A percentile compares a stretch with the other conserved stretches of the same genome.
phyloP scores from a whole-genome alignment of 2,888 invertebrate species.

The Rhagonycha fulva region DNA sequence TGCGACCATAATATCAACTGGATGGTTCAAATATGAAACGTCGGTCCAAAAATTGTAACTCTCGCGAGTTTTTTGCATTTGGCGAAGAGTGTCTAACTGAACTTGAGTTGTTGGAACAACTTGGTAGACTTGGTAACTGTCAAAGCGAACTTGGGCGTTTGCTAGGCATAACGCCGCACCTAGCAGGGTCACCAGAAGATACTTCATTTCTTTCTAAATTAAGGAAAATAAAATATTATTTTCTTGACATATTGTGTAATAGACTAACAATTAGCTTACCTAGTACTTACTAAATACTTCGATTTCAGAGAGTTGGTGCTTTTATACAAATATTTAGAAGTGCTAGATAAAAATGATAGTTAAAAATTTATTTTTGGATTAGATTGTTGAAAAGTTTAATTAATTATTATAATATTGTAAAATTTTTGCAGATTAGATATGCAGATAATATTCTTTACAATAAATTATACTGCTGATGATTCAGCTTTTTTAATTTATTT shows the following conservation, averaged over 20 bases:
- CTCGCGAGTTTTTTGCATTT: neutral
- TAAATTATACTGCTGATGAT: too few relatives aligned
- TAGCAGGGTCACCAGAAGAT: neutral
- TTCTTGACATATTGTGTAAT: too few relatives aligned
- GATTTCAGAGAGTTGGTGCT: neutral
- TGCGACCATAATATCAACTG: constrained; percentile 64
- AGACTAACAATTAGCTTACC: neutral
- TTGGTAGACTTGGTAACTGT: constrained; percentile 45
- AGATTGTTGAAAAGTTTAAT: neutral
- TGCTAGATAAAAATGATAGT: neutral
- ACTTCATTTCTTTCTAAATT: neutral
- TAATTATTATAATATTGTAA: neutral
- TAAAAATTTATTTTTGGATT: neutral
- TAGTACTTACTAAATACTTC: neutral
- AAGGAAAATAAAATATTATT: neutral
- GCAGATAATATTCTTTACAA: too few relatives aligned
- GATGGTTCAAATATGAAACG: constrained; percentile 45
- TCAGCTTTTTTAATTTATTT: too few relatives aligned
- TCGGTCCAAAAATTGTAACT: constrained; percentile 54
- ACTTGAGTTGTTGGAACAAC: constrained; percentile 39
- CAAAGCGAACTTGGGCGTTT: constrained; percentile 27
- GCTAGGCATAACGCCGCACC: neutral
- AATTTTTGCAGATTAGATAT: neutral
- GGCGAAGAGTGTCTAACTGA: neutral
- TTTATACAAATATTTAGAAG: neutral